Percentiles rank a stretch among this genome's conserved stretches.
Conservation (phyloP, 1,140 invertebrate species). For the Thrips palmi region DNA sequence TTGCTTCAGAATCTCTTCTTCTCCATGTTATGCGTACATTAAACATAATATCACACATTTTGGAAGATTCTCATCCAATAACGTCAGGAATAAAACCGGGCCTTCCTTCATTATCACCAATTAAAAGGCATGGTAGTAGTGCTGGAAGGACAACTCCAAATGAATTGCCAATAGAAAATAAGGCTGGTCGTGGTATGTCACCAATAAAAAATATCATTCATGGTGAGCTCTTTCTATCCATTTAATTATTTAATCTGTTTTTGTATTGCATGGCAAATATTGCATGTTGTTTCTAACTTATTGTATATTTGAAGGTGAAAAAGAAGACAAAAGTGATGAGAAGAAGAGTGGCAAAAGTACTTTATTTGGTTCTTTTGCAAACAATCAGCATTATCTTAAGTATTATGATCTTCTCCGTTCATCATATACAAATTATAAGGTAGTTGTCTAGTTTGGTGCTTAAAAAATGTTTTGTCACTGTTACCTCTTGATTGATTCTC, state of each 20-base stretch:
- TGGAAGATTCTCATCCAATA: no score
- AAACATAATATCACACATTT: conserved; percentile 54
- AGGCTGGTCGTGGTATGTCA: no score
- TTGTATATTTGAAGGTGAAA: conserved; percentile 14
- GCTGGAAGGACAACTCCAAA: no score
- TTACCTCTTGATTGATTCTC: conserved; percentile 1
- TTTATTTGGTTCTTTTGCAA: conserved; percentile 42
- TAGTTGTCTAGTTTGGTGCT: conserved; percentile 17
- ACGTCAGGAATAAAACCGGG: neutral
- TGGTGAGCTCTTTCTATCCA: no score
- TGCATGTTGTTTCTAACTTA: no score
- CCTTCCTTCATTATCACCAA: conserved; percentile 32
- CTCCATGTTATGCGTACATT: conserved; percentile 46
- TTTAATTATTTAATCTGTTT: no score
- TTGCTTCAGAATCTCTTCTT: conserved; percentile 44
- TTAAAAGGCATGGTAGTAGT: conserved; percentile 25
- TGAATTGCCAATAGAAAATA: no score
- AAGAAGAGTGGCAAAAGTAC: conserved; percentile 22
- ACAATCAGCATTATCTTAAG: conserved; percentile 54
- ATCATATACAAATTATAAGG: conserved; percentile 64
- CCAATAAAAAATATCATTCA: no score
- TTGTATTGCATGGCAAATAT: no score
- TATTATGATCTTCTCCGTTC: conserved; percentile 53
- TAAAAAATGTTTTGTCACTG: conserved; percentile 5
- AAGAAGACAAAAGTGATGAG: conserved; percentile 19